Evolutionary conservation across 2,797 vertebrate genomes (phyloP).

Genomic region (Menidia menidia): DNA sequence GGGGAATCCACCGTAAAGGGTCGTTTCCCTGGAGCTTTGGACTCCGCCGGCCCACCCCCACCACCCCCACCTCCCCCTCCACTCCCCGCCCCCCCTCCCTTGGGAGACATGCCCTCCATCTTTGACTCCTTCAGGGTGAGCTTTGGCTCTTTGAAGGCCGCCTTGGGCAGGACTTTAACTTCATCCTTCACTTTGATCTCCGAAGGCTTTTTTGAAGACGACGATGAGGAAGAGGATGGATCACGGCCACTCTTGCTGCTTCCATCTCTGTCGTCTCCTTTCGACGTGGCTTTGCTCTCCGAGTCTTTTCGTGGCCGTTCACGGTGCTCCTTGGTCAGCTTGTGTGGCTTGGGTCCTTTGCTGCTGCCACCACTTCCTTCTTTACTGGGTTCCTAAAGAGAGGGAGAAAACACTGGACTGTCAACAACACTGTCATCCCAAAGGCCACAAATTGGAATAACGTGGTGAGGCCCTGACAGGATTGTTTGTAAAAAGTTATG

Average conservation of each 20-base stretch:
- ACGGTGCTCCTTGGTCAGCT: constrained; percentile 94
- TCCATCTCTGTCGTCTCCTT: constrained; percentile 90
- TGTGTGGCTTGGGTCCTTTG: constrained; percentile 94
- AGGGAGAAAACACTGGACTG: constrained; percentile 5
- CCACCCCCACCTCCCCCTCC: constrained; percentile 74
- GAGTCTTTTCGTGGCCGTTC: constrained; percentile 96
- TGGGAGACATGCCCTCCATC: constrained; percentile 93
- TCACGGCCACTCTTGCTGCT: constrained; percentile 86
- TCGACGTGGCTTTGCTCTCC: constrained; percentile 91
- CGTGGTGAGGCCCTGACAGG: not conserved
- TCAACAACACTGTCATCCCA: not conserved
- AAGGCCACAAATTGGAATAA: not conserved
- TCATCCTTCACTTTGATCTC: constrained; percentile 96
- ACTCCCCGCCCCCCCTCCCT: constrained; percentile 87
- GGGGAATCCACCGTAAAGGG: constrained; percentile 92
- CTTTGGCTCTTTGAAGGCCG: constrained; percentile 98
- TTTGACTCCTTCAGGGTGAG: constrained; percentile 95
- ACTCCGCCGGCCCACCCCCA: constrained; percentile 73
- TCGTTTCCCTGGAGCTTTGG: constrained; percentile 91
- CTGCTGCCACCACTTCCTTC: constrained; percentile 83
- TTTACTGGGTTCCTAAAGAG: constrained; percentile 85
- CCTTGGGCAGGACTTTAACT: constrained; percentile 90
- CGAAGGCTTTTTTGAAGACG: constrained; percentile 87
- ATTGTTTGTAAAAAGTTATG: not conserved
- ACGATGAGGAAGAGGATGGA: constrained; percentile 76